Conservation (phyloP, 2,888 invertebrate species). For the Chloroclysta siterata region DNA sequence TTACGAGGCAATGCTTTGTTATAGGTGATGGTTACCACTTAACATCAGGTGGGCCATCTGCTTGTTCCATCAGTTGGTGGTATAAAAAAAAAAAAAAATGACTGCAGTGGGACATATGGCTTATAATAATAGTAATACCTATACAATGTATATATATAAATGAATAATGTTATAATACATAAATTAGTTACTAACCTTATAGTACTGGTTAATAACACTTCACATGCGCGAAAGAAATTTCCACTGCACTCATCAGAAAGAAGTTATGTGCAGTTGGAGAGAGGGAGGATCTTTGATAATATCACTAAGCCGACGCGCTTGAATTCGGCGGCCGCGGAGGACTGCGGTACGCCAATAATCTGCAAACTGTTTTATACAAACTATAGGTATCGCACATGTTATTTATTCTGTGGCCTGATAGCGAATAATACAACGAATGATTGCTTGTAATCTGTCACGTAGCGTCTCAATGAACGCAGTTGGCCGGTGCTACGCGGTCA, state of each 20-base stretch:
- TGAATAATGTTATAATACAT: no score
- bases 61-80: no score
- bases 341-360: conserved; percentile 48
- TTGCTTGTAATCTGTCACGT: conserved; percentile 22
- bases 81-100: no score
- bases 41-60: no score
- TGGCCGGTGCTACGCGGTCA: conserved; percentile 6
- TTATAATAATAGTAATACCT: no score
- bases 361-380: conserved; percentile 48
- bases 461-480: conserved; percentile 6
- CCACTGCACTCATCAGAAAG: conserved; percentile 12
- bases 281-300: background rate
- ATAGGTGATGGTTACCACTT: no score
- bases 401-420: conserved; percentile 20
- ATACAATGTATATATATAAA: no score
- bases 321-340: conserved; percentile 46
- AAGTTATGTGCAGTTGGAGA: background rate
- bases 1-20: no score
- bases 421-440: conserved; percentile 17
- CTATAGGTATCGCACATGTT: conserved; percentile 20
- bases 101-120: no score
- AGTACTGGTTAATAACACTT: conserved; percentile 13
- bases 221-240: background rate
- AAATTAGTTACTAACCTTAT: conserved; percentile 5
- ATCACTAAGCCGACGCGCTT: conserved; percentile 41